These are phyloP conservation scores for Phytoseiulus persimilis DNA, from an alignment of 2,888 invertebrate genomes.

Conservation along the genomic window DNA sequence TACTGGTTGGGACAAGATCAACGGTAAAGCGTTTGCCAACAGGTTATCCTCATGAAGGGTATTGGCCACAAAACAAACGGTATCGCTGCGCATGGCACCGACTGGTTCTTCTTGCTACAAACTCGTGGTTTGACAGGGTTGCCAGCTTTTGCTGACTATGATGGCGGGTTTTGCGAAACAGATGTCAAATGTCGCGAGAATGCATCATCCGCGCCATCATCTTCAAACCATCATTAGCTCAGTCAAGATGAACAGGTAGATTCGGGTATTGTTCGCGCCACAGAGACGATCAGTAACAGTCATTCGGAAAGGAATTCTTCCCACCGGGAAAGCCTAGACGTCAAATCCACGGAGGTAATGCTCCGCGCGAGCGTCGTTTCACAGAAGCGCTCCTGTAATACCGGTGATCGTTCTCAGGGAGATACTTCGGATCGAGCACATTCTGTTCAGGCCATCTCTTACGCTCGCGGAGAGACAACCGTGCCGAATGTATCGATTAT, in stretches of 20 bases:
- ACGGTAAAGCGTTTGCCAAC: neutral
- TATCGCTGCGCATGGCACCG: neutral
- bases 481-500: too few species aligned
- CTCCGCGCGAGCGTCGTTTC: neutral
- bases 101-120: neutral
- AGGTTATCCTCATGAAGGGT: neutral
- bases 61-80: neutral
- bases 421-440: neutral
- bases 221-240: neutral
- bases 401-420: neutral
- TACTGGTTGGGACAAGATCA: neutral
- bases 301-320: neutral
- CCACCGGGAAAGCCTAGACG: neutral
- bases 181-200: neutral
- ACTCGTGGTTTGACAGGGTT: neutral
- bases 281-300: neutral
- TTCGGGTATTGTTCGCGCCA: neutral
- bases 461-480: too few species aligned
- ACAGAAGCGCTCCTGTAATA: neutral
- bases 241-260: neutral
- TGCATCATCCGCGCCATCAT: neutral
- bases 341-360: neutral
- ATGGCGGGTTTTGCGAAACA: neutral
- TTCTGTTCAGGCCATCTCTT: too few species aligned
- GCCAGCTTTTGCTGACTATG: neutral